Percentiles rank a stretch among this genome's conserved stretches.
Conservation (phyloP, 1,140 invertebrate genomes). For the Hylaeus anthracinus region DNA sequence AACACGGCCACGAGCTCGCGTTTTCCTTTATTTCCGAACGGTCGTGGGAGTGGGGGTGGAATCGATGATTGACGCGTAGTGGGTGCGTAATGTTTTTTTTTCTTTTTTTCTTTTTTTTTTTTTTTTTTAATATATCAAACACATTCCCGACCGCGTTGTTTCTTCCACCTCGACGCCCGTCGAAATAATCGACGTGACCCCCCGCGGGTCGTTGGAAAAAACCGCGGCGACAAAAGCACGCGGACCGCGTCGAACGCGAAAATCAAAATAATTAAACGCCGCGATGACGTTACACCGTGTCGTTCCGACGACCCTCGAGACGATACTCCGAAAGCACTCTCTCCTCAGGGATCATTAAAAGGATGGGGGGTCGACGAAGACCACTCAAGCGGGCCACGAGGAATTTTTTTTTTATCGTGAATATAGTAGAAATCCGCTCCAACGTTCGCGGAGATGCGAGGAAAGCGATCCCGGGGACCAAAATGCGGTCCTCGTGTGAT, state of each 20-base stretch:
- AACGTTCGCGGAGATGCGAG: not conserved
- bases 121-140: constrained; percentile 21
- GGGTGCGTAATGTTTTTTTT: not conserved
- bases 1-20: not conserved
- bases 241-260: constrained; percentile 19
- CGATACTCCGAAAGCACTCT: constrained; percentile 14
- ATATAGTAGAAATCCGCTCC: constrained; percentile 9
- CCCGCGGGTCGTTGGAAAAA: not conserved
- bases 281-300: constrained; percentile 16
- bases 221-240: constrained; percentile 2
- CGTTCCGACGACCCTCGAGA: constrained; percentile 26
- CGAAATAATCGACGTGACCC: constrained; percentile 27
- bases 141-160: not conserved
- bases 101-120: too few relatives aligned
- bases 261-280: constrained; percentile 48
- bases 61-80: not conserved
- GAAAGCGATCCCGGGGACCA: not conserved
- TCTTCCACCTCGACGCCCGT: constrained; percentile 8
- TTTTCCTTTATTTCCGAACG: not conserved
- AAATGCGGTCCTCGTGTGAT: not conserved
- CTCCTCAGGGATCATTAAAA: constrained; percentile 39
- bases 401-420: constrained; percentile 23
- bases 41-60: not conserved
- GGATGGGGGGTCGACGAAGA: constrained; percentile 18
- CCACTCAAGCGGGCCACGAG: constrained; percentile 35